These are phyloP conservation scores for Ctenopoma multispine DNA, from an alignment of 2,797 vertebrate genomes.

Conservation along the genomic window DNA sequence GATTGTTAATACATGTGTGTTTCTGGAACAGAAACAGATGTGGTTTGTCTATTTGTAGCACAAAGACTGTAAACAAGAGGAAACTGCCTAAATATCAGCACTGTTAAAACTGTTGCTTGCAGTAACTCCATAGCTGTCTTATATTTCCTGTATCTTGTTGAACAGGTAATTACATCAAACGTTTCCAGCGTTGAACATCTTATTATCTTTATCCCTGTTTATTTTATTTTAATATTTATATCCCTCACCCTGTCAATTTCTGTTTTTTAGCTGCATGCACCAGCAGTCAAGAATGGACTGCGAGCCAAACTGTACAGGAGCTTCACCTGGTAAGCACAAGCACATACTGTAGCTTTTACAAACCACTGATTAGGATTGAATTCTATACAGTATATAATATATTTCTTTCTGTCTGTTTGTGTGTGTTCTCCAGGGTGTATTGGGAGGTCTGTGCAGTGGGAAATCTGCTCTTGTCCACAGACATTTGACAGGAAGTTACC, in stretches of 20 bases:
- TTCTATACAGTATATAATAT: background rate
- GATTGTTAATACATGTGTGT: too few species aligned
- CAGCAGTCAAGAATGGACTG: slow-evolving; percentile 94
- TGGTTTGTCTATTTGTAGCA: background rate
- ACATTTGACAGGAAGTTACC: slow-evolving; percentile 93
- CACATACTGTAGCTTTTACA: background rate
- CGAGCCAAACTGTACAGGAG: slow-evolving; percentile 91
- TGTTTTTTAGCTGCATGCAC: slow-evolving; percentile 85
- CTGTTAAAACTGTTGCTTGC: background rate
- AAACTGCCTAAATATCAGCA: background rate
- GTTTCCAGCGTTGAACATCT: background rate
- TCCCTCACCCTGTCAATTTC: background rate
- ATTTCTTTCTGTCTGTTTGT: slow-evolving; percentile 8
- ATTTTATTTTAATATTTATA: background rate
- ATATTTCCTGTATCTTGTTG: background rate
- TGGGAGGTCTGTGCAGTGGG: slow-evolving; percentile 91
- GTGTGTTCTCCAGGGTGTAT: slow-evolving; percentile 85
- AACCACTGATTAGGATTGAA: background rate
- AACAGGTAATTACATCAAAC: background rate
- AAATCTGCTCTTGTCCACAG: slow-evolving; percentile 94
- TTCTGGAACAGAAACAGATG: too few species aligned
- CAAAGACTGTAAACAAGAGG: background rate
- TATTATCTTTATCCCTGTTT: background rate
- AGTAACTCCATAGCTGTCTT: background rate
- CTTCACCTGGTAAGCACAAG: slow-evolving; percentile 89